Conservation (phyloP, 2,113 vertebrate genomes). For the Hypanus sabinus region DNA sequence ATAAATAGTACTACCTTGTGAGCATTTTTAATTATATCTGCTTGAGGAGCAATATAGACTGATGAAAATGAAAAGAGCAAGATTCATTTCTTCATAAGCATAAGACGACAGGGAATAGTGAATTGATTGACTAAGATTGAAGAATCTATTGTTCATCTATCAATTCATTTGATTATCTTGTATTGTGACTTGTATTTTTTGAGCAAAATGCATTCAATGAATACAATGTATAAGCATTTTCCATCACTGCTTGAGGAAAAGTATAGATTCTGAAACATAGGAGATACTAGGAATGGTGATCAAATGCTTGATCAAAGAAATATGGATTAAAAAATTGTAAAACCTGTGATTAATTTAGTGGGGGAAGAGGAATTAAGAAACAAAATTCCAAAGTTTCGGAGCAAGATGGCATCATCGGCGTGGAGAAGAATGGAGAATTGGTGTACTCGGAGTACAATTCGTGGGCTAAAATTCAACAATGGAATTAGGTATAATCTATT, state of each 20-base stretch:
- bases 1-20: not conserved
- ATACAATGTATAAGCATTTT: not conserved
- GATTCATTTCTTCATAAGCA: not conserved
- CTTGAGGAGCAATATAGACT: not conserved
- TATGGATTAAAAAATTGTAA: not conserved
- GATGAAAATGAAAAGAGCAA: not conserved
- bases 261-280: not conserved
- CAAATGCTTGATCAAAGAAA: not conserved
- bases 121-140: not conserved
- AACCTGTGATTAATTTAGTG: not conserved
- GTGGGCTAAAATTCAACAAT: no score
- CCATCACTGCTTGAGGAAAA: not conserved
- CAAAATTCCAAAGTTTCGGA: not conserved
- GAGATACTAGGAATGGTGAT: not conserved
- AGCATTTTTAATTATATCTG: not conserved
- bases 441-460: not conserved
- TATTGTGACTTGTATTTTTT: not conserved
- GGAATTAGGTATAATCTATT: not conserved
- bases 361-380: not conserved
- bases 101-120: not conserved
- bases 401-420: not conserved
- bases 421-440: not conserved
- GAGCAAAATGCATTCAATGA: not conserved
- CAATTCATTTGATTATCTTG: not conserved
- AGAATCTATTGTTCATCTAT: not conserved